phyloP scores from a whole-genome alignment of 2,797 vertebrate genomes.

The Moxostoma hubbsi region DNA sequence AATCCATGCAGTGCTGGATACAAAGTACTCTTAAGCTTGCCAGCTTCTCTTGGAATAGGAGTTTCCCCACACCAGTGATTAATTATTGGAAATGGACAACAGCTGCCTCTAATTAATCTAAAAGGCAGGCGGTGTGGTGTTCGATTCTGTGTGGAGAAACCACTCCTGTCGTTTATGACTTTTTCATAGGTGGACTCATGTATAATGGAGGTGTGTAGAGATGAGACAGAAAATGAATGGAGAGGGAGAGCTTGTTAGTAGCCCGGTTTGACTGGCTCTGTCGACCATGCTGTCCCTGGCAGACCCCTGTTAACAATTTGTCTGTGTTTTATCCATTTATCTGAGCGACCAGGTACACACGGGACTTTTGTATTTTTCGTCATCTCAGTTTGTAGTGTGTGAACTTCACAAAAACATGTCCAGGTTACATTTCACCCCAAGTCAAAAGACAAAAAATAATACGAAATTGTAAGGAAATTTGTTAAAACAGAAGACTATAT shows the following conservation, averaged over 20 bases:
- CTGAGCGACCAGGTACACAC: slow-evolving; percentile 18
- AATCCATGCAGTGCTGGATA: slow-evolving; percentile 3
- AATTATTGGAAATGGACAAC: slow-evolving; percentile 60
- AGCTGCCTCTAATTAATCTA: slow-evolving; percentile 62
- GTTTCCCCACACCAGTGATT: slow-evolving; percentile 45
- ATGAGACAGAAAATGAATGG: slow-evolving; percentile 50
- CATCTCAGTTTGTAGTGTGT: background rate
- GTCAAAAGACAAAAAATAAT: background rate
- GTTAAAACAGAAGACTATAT: background rate
- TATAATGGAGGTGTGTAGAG: slow-evolving; percentile 55
- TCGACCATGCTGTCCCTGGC: slow-evolving; percentile 20
- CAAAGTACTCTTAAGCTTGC: slow-evolving; percentile 17
- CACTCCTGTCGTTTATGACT: slow-evolving; percentile 52
- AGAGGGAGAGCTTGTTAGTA: slow-evolving; percentile 52
- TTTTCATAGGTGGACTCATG: slow-evolving; percentile 54
- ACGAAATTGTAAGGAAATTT: background rate
- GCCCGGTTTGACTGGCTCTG: slow-evolving; percentile 38
- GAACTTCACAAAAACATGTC: background rate
- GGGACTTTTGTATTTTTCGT: background rate
- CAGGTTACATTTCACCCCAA: background rate
- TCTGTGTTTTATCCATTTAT: slow-evolving; percentile 38
- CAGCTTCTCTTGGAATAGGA: slow-evolving; percentile 45
- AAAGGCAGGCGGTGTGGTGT: slow-evolving; percentile 36
- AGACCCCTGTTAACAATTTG: slow-evolving; percentile 52
- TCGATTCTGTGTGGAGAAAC: slow-evolving; percentile 32